Evolutionary conservation across 2,113 vertebrate genomes (phyloP), one percentile per base, ranked within the genome.

Genomic region (Otolemur garnettii): DNA sequence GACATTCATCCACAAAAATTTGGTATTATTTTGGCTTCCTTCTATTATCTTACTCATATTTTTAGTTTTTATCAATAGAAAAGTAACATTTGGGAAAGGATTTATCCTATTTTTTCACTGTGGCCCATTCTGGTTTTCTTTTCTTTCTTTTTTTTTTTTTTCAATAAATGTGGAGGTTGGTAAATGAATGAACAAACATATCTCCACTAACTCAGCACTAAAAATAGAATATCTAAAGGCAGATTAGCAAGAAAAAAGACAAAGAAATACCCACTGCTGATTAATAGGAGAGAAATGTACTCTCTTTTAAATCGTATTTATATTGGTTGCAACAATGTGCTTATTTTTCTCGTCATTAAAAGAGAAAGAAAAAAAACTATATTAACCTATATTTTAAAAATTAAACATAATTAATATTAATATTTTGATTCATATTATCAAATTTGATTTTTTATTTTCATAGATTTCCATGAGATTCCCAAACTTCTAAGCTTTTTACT

Each of bases 21-120:
- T 94, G 12, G 42, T 90, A 92, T 95, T 96, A 64, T 71, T 84
- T 90, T 83, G 6, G 21, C 38, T 95, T 96, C 93, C 86, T 91
- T 90, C 38, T 94, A 91, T 90, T 95, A 93, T 87, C 28, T 78
- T 84, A 87, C 72, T 81, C 14, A 78, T 19, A 53, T 18, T 83
- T 72, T 80, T 68, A 77, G 53, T 87, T 26, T 78, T 85, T 87
- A 80, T 93, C 45, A 83, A 78, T 92, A 53, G 22, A 79, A 87
- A 72, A 75, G 60, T 69, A 91, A 82, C 35, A 50, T 84, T 96
- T 93, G 10, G 10, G 42, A 72, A 66, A 19, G 8, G 0, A 5
- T 6, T 88, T 18, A 5, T 81, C 21, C 30, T 53, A 55, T 95
- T 78, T 82, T 89, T 71, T 64, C 17, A 38, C 17, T 28, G 7